These are phyloP conservation scores for Mustela erminea DNA, from an alignment of 2,797 vertebrate genomes.

Conservation along the genomic window DNA sequence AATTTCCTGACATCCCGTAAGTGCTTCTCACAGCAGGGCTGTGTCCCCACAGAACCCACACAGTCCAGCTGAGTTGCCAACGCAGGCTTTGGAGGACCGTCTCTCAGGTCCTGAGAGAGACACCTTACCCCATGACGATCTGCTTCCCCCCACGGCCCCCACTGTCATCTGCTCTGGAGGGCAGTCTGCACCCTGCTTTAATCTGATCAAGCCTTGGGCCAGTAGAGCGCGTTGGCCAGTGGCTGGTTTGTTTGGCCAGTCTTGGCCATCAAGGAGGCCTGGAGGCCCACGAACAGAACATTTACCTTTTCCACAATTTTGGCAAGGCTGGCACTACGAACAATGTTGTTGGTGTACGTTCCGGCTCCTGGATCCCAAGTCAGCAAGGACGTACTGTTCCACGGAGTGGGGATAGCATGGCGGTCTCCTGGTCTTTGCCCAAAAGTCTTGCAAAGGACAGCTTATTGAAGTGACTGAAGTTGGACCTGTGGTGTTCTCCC, in stretches of 20 bases:
- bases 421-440: neutral
- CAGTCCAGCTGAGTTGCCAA: neutral
- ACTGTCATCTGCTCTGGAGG: neutral
- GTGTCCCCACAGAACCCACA: neutral
- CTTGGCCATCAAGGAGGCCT: neutral
- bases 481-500: neutral
- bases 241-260: neutral
- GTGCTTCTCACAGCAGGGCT: neutral
- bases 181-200: neutral
- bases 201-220: neutral
- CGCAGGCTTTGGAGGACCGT: neutral
- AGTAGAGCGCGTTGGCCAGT: neutral
- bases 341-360: too few species aligned
- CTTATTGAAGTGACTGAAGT: neutral
- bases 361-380: neutral
- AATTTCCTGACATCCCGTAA: neutral
- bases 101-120: neutral
- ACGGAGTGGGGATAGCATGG: rapidly evolving
- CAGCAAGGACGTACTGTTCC: neutral
- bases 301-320: neutral
- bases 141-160: rapidly evolving
- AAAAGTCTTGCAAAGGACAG: neutral
- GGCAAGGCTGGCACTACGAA: neutral
- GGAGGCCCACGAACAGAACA: neutral
- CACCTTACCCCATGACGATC: neutral